Conservation (phyloP, 2,113 vertebrate genomes). For the Corvus hawaiiensis region DNA sequence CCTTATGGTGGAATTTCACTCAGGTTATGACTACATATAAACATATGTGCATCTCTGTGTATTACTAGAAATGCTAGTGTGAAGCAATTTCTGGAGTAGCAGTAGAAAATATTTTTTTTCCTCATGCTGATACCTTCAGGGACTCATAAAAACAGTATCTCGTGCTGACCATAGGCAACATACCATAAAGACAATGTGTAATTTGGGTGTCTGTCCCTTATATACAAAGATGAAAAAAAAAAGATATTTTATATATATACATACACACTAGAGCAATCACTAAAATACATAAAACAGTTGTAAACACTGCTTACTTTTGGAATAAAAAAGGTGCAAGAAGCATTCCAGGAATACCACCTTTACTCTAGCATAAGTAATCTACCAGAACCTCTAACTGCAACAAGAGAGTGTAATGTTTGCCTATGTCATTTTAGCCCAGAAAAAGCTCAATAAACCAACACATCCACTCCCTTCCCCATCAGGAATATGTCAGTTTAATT, state of each 20-base stretch:
- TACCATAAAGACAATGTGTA: neutral
- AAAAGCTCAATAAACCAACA: neutral
- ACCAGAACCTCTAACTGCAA: neutral
- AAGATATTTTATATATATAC: accelerated
- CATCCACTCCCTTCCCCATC: neutral
- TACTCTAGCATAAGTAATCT: neutral
- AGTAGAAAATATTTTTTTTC: neutral
- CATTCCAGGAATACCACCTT: neutral
- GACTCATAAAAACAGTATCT: neutral
- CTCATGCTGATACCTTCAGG: neutral
- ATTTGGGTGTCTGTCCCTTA: neutral
- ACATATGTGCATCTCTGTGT: neutral
- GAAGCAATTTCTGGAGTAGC: neutral
- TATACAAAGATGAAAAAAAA: neutral
- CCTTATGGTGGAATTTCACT: neutral
- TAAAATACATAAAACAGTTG: neutral
- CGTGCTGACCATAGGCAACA: neutral
- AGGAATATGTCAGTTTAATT: neutral
- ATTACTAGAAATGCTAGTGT: neutral
- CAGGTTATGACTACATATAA: neutral
- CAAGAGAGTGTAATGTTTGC: neutral
- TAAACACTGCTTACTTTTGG: neutral
- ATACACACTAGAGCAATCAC: neutral
- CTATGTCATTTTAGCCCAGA: neutral
- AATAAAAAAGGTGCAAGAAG: neutral